Base-by-base conservation (phyloP, 2,888 invertebrate genomes). In the Chalcosyrphus nemorum region DNA sequence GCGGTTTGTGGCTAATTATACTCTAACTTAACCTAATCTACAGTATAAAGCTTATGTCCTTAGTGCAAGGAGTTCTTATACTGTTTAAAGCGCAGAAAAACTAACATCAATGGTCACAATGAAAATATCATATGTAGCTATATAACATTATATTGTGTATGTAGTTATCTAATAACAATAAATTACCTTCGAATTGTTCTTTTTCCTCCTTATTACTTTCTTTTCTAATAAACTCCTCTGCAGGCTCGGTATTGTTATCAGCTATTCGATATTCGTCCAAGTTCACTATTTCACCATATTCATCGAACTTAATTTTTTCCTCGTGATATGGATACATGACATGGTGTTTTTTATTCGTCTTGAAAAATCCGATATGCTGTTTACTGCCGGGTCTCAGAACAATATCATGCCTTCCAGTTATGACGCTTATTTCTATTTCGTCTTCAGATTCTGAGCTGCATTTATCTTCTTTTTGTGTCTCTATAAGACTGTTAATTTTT, bases 301-400 rank as follows among this genome's bases (percentile, higher is more conserved):
- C 99, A 88, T 99, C 99, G 89, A 94, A 94, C 90, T 97, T 95
- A 27, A 98, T 93, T 89, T 97, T 95, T 81, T 98, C 98, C 90
- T 99, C 99, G 52, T 95, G 94, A 89, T 95, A 96, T 0, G 99
- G 99, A 92, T 97, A 99, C 97, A 99, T 99, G 0, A 98, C 98
- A 91, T 98, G 97, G 88, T 97, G 96, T 71, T 98, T 96, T 92
- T 98, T 97, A 68, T 95, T 95, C 1, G 95, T 95, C 90, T 97
- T 97, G 90, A 97, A 97, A 89, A 97, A 97, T 68, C 97, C 96
- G 87, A 93, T 94, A 87, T 94, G 94, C 89, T 91, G 94, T 87
- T 92, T 94, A 54, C 93, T 94, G 92, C 95, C 95, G 76, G 94
- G 94, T 24, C 96, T 94, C n/a, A 96, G 96, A 41, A 95, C 95